Conservation (phyloP, 2,113 vertebrate species). For the Sinocyclocheilus maitianheensis region DNA sequence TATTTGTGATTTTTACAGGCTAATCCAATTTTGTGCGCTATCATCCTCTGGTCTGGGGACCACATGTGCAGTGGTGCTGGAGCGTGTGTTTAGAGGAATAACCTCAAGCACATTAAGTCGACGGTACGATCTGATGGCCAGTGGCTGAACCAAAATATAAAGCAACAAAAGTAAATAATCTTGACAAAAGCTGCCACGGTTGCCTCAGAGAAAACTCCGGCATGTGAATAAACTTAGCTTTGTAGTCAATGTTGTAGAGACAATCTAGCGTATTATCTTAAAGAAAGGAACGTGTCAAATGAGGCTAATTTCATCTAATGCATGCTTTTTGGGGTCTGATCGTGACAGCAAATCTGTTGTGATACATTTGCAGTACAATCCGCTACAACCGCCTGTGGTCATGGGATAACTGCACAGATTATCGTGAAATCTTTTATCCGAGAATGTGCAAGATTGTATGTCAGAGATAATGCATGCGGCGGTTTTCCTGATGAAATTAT, state of each 20-base stretch:
- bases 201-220: neutral
- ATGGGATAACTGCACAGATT: slow-evolving; percentile 27
- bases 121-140: slow-evolving; percentile 48
- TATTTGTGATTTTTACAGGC: slow-evolving; percentile 57
- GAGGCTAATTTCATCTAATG: slow-evolving; percentile 29
- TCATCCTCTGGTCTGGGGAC: slow-evolving; percentile 52
- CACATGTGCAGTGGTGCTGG: slow-evolving; percentile 41
- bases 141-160: slow-evolving; percentile 51
- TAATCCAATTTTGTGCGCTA: slow-evolving; percentile 45
- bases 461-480: slow-evolving; percentile 30
- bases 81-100: slow-evolving; percentile 49
- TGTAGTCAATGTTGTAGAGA: neutral
- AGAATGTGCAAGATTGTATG: slow-evolving; percentile 20
- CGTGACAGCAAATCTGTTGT: slow-evolving; percentile 19
- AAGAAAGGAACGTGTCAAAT: slow-evolving; percentile 3
- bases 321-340: slow-evolving; percentile 16
- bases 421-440: slow-evolving; percentile 29
- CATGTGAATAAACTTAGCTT: slow-evolving; percentile 1
- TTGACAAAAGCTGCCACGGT: neutral
- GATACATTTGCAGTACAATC: slow-evolving; percentile 28
- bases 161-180: slow-evolving; percentile 44
- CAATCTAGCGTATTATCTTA: slow-evolving; percentile 10
- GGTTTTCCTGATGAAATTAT: slow-evolving; percentile 35
- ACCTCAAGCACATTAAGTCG: slow-evolving; percentile 51
- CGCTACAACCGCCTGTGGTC: slow-evolving; percentile 33